Conservation (phyloP, 2,888 invertebrate genomes). For the Nebria brevicollis region DNA sequence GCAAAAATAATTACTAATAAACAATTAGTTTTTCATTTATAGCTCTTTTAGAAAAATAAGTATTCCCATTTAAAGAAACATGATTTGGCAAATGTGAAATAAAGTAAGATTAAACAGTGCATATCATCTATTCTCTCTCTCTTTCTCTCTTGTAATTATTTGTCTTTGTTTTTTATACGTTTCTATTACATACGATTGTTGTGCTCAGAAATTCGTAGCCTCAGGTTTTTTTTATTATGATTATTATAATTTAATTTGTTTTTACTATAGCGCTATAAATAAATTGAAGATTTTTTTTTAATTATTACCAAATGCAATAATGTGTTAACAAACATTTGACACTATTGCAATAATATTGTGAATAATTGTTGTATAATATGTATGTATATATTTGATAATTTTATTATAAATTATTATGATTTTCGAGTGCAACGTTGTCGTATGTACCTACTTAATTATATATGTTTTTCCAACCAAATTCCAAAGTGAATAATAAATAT, state of each 20-base stretch:
- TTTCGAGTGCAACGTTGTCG: slow-evolving; percentile 22
- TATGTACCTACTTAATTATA: background rate
- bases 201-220: slow-evolving; percentile 37
- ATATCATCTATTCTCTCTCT: too few relatives aligned
- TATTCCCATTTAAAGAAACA: too few relatives aligned
- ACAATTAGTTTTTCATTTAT: too few relatives aligned
- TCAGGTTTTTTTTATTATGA: slow-evolving; percentile 35
- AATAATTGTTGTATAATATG: slow-evolving; percentile 32
- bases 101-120: too few relatives aligned
- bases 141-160: background rate
- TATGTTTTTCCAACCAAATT: slow-evolving; percentile 14
- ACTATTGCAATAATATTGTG: slow-evolving; percentile 41
- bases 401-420: slow-evolving; percentile 13
- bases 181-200: slow-evolving; percentile 36
- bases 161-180: background rate
- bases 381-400: slow-evolving; percentile 17
- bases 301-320: slow-evolving; percentile 35
- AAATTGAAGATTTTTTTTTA: background rate
- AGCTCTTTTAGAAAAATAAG: too few relatives aligned
- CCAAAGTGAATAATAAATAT: slow-evolving; percentile 19
- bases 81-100: too few relatives aligned
- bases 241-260: slow-evolving; percentile 25
- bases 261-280: slow-evolving; percentile 5
- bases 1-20: too few relatives aligned
- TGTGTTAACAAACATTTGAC: slow-evolving; percentile 30